A percentile compares a stretch with the other conserved stretches of the same genome.
Conservation (phyloP, 2,888 invertebrate species). For the Aethes cnicana region DNA sequence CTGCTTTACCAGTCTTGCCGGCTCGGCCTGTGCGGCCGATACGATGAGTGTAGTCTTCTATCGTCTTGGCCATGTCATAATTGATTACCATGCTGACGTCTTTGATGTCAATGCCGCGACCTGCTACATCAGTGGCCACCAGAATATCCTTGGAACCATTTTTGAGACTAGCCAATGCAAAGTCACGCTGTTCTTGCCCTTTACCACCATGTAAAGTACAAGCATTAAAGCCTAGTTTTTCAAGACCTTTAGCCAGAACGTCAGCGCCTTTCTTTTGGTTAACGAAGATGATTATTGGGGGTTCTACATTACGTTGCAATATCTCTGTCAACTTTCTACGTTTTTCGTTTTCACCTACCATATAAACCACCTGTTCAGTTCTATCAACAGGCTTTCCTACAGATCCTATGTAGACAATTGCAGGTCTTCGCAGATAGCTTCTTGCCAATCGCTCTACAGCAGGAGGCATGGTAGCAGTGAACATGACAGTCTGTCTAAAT, state of each 20-base stretch:
- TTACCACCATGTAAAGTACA: constrained; percentile 99
- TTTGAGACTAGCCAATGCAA: constrained; percentile 97
- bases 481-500: constrained; percentile 99
- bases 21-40: constrained; percentile 99
- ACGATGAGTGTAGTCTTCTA: constrained; percentile 99
- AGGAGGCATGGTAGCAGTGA: constrained; percentile 99
- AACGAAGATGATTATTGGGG: constrained; percentile 99
- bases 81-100: constrained; percentile 99
- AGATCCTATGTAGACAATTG: constrained; percentile 98
- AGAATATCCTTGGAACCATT: constrained; percentile 98
- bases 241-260: constrained; percentile 97
- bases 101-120: constrained; percentile 99
- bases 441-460: constrained; percentile 98
- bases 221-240: constrained; percentile 97
- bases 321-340: constrained; percentile 97
- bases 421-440: constrained; percentile 96
- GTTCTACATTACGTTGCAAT: constrained; percentile 93
- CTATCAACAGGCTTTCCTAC: constrained; percentile 98
- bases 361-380: constrained; percentile 97
- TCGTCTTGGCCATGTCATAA: constrained; percentile 99
- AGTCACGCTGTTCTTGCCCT: constrained; percentile 99
- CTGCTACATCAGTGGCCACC: constrained; percentile 99
- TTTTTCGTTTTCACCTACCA: constrained; percentile 98
- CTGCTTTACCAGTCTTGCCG: constrained; percentile 97
- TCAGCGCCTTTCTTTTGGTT: constrained; percentile 99